phyloP scores from a whole-genome alignment of 2,888 invertebrate genomes.

The Belgica antarctica region DNA sequence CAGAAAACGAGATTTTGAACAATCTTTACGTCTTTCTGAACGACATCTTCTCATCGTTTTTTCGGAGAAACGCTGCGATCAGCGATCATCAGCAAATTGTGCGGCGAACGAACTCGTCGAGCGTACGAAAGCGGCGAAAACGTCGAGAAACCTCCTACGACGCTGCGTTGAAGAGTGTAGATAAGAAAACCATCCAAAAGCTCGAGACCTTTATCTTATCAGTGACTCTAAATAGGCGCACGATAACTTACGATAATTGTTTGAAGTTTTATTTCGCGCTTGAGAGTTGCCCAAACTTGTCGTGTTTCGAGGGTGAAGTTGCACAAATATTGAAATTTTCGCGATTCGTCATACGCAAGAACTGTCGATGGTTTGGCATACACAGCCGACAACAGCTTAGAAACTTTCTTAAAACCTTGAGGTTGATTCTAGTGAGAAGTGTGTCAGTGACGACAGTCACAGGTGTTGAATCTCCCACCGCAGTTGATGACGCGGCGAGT shows the following conservation, averaged over 20 bases:
- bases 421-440: neutral
- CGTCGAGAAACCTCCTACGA: neutral
- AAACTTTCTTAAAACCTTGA: neutral
- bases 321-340: neutral
- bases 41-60: neutral
- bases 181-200: slow-evolving; percentile 27
- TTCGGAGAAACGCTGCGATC: neutral
- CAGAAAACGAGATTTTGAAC: slow-evolving; percentile 9
- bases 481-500: neutral
- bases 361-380: too few species aligned
- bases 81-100: neutral
- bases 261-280: slow-evolving; percentile 36
- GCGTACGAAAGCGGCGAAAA: neutral
- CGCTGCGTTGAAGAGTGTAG: neutral
- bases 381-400: neutral
- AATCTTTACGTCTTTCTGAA: neutral
- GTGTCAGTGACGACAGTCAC: neutral
- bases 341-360: neutral
- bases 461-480: neutral
- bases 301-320: neutral
- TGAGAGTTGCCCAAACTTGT: neutral
- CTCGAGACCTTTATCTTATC: slow-evolving; percentile 40
- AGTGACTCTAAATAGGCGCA: slow-evolving; percentile 7
- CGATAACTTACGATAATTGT: slow-evolving; percentile 39
- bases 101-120: neutral